These are phyloP conservation scores for Caenorhabditis sp. DNA, from an alignment of 2,888 invertebrate genomes.

Conservation along the genomic window DNA sequence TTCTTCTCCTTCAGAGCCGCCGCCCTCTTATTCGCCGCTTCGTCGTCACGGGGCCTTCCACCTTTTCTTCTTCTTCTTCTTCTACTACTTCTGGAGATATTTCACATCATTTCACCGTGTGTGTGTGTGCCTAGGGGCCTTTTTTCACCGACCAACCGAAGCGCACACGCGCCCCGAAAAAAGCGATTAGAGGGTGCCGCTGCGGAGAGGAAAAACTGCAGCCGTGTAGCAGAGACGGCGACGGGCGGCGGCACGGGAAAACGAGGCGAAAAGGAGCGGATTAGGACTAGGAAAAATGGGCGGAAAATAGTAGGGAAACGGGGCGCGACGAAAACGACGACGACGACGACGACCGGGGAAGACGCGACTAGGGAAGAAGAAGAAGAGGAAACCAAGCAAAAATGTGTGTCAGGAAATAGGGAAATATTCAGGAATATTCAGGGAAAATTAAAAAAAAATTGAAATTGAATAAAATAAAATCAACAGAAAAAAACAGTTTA, in stretches of 20 bases:
- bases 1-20: not conserved
- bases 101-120: conserved; percentile 48
- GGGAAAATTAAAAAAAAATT: no score
- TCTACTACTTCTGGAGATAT: conserved; percentile 13
- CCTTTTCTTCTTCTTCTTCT: conserved; percentile 7
- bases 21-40: conserved; percentile 7
- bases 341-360: no score
- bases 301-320: conserved; percentile 3
- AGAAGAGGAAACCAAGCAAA: no score
- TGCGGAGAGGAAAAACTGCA: not conserved
- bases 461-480: no score
- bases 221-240: no score
- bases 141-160: not conserved
- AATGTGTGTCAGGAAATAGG: no score
- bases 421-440: no score
- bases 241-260: not conserved
- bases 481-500: no score
- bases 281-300: not conserved
- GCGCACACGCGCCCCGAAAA: not conserved
- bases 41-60: conserved; percentile 12
- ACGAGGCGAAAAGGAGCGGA: conserved; percentile 18
- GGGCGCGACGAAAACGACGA: no score
- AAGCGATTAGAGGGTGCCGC: conserved; percentile 44
- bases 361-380: no score
- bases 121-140: conserved; percentile 13